Evolutionary conservation across 2,888 invertebrate species (phyloP).

Genomic region (Microchrysa polita): DNA sequence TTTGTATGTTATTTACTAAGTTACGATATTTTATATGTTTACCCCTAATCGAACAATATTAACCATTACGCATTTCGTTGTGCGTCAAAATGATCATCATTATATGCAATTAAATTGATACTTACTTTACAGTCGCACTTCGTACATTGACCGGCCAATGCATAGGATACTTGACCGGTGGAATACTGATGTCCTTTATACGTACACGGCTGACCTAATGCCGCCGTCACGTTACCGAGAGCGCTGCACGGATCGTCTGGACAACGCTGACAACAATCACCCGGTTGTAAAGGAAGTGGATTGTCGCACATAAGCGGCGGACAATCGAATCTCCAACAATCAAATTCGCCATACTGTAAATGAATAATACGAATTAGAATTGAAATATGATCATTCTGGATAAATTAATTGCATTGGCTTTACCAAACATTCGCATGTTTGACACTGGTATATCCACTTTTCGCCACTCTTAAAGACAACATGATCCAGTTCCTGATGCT

Average conservation of each 20-base stretch:
- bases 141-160: constrained; percentile 74
- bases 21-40: constrained; percentile 11
- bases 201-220: constrained; percentile 68
- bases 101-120: constrained; percentile 48
- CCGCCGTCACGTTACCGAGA: constrained; percentile 46
- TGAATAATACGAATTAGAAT: constrained; percentile 52
- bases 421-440: constrained; percentile 90
- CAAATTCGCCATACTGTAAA: constrained; percentile 80
- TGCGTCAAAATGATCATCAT: background rate
- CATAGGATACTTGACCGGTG: constrained; percentile 70
- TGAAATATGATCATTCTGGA: constrained; percentile 16
- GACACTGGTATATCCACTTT: constrained; percentile 90
- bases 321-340: constrained; percentile 89
- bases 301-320: constrained; percentile 74
- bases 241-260: constrained; percentile 70
- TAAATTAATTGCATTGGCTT: constrained; percentile 53
- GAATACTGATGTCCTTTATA: constrained; percentile 70
- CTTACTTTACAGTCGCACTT: constrained; percentile 80
- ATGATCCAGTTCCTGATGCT: constrained; percentile 81
- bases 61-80: constrained; percentile 30
- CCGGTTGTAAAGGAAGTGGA: constrained; percentile 69
- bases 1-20: constrained; percentile 1
- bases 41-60: constrained; percentile 14
- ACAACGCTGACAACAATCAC: constrained; percentile 78
- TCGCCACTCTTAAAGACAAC: constrained; percentile 83